Evolutionary conservation across 2,888 invertebrate genomes (phyloP).

Genomic region (Meandrusa payeni): DNA sequence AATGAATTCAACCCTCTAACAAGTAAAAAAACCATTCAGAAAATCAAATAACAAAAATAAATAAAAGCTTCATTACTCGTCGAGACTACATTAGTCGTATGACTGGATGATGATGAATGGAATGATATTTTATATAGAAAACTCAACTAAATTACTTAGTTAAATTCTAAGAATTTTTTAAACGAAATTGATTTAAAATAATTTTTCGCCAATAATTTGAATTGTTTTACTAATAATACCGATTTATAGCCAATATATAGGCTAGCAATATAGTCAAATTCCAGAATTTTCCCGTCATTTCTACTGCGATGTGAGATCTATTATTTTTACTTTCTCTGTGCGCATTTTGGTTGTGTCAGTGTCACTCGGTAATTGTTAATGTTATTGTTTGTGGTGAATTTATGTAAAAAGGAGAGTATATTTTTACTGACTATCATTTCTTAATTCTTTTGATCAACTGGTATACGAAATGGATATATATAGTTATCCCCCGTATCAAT

Average conservation of each 20-base stretch:
- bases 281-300: slow-evolving; percentile 18
- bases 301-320: not conserved
- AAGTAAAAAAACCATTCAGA: too few relatives aligned
- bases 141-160: too few relatives aligned
- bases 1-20: too few relatives aligned
- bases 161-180: too few relatives aligned
- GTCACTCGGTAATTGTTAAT: slow-evolving; percentile 26
- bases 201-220: too few relatives aligned
- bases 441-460: not conserved
- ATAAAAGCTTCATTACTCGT: too few relatives aligned
- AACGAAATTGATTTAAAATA: too few relatives aligned
- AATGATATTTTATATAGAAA: not conserved
- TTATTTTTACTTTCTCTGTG: slow-evolving; percentile 7
- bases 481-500: slow-evolving; percentile 56
- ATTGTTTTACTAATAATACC: too few relatives aligned
- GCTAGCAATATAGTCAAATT: slow-evolving; percentile 1
- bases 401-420: not conserved
- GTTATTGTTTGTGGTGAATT: slow-evolving; percentile 21
- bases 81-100: too few relatives aligned
- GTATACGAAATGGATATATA: slow-evolving; percentile 59
- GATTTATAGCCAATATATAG: too few relatives aligned
- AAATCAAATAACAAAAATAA: too few relatives aligned
- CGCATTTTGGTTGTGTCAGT: slow-evolving; percentile 12
- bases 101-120: too few relatives aligned
- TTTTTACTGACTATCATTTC: not conserved